A percentile compares a stretch with the other conserved stretches of the same genome.
These are phyloP conservation scores for Caenorhabditis uteleia DNA, from an alignment of 2,888 invertebrate species.

Conservation along the genomic window DNA sequence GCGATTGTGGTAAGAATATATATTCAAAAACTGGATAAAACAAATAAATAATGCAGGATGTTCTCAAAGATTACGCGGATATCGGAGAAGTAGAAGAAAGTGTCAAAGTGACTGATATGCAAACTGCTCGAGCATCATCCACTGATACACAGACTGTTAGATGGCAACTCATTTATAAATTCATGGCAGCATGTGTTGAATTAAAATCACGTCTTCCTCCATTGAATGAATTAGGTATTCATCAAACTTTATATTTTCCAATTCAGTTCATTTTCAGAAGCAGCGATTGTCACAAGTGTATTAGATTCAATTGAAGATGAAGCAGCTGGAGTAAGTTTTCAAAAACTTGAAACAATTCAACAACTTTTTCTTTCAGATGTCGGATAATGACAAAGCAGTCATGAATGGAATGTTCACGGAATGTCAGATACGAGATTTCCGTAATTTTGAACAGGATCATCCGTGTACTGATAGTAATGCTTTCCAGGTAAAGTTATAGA, in stretches of 20 bases:
- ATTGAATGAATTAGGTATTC: conserved; percentile 31
- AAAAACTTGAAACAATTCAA: no score
- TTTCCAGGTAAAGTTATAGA: no score
- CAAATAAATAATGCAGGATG: background rate
- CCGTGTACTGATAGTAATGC: conserved; percentile 12
- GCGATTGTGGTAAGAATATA: no score
- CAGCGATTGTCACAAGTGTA: conserved; percentile 27
- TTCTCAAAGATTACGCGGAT: background rate
- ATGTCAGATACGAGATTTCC: conserved; percentile 9
- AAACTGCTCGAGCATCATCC: conserved; percentile 2
- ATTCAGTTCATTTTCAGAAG: conserved; percentile 26
- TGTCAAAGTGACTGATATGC: conserved; percentile 3
- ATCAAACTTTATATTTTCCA: no score
- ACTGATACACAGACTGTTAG: conserved; percentile 9
- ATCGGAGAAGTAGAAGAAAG: conserved; percentile 1
- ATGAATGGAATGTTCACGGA: conserved; percentile 20
- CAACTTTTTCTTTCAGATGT: conserved; percentile 4
- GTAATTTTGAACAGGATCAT: conserved; percentile 23
- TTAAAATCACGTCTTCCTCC: conserved; percentile 18
- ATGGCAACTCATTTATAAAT: conserved; percentile 24
- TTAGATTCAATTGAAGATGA: conserved; percentile 39
- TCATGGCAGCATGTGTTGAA: conserved; percentile 12
- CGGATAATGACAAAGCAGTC: conserved; percentile 20
- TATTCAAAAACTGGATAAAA: no score
- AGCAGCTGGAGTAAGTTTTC: conserved; percentile 7